These are phyloP conservation scores for Phasianus colchicus DNA, from an alignment of 2,113 vertebrate species.

Conservation along the genomic window DNA sequence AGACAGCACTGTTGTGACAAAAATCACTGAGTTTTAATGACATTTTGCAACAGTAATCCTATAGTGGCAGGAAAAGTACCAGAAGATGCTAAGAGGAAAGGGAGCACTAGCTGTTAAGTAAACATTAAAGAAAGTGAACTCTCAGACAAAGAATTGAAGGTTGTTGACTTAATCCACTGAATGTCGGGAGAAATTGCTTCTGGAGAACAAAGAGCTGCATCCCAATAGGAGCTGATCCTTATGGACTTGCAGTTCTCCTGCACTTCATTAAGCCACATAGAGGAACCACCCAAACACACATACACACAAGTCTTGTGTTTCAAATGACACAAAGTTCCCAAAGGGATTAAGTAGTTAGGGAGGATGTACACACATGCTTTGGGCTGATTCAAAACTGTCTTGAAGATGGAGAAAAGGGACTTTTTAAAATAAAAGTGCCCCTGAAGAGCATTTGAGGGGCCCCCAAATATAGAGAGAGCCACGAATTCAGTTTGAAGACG, in stretches of 20 bases:
- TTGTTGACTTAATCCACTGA: not conserved
- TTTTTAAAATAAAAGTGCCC: not conserved
- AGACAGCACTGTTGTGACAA: not conserved
- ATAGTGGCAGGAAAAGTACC: not conserved
- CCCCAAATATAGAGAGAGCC: not conserved
- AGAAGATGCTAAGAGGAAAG: not conserved
- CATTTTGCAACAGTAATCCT: not conserved
- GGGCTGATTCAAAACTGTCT: not conserved
- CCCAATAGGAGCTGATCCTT: conserved; percentile 7
- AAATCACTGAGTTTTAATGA: conserved; percentile 12
- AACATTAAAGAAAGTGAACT: conserved; percentile 10
- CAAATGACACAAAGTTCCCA: not conserved
- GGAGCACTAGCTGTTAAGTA: not conserved
- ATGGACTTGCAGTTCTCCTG: not conserved
- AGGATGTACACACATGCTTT: not conserved
- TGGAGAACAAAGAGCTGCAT: not conserved
- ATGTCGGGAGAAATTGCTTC: not conserved
- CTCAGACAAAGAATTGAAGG: not conserved
- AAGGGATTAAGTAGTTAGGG: not conserved
- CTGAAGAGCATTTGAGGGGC: not conserved
- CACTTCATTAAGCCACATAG: not conserved
- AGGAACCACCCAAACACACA: not conserved
- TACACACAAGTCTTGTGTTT: not conserved
- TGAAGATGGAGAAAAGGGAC: not conserved
- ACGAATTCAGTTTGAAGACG: not conserved